Percentiles rank a stretch among this genome's conserved stretches.
Conservation (phyloP, 2,113 vertebrate species). For the Leucosticte australis region DNA sequence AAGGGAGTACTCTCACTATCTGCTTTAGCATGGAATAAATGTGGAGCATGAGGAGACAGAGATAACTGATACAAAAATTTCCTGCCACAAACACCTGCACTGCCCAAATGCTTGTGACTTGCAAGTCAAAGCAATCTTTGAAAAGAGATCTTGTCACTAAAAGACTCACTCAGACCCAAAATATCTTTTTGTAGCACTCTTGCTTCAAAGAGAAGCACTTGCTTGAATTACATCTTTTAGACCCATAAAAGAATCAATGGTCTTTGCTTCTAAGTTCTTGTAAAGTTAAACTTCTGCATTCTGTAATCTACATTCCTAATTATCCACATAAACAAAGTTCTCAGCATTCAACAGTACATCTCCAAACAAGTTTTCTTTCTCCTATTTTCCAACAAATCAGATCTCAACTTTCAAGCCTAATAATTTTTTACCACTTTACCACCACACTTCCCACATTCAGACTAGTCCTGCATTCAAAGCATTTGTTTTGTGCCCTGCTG, state of each 20-base stretch:
- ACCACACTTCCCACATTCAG: neutral
- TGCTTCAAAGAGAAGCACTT: neutral
- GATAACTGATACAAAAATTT: neutral
- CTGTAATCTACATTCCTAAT: neutral
- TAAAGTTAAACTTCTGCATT: neutral
- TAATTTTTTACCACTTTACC: neutral
- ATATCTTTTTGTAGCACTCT: neutral
- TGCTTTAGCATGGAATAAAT: neutral
- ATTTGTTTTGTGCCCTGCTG: neutral
- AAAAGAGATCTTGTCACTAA: neutral
- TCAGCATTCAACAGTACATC: neutral
- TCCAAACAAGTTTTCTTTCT: neutral
- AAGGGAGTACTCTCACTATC: neutral
- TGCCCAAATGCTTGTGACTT: neutral
- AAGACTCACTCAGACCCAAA: neutral
- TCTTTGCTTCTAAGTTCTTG: neutral
- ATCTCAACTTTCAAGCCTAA: neutral
- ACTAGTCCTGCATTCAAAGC: neutral
- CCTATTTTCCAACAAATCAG: rapidly evolving
- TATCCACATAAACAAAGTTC: neutral
- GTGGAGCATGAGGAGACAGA: neutral
- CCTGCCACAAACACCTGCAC: neutral
- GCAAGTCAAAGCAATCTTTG: neutral
- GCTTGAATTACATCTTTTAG: neutral
- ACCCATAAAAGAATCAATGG: neutral